A percentile compares a stretch with the other conserved stretches of the same genome.
phyloP scores from a whole-genome alignment of 2,797 vertebrate species.

The Garrulus glandarius region DNA sequence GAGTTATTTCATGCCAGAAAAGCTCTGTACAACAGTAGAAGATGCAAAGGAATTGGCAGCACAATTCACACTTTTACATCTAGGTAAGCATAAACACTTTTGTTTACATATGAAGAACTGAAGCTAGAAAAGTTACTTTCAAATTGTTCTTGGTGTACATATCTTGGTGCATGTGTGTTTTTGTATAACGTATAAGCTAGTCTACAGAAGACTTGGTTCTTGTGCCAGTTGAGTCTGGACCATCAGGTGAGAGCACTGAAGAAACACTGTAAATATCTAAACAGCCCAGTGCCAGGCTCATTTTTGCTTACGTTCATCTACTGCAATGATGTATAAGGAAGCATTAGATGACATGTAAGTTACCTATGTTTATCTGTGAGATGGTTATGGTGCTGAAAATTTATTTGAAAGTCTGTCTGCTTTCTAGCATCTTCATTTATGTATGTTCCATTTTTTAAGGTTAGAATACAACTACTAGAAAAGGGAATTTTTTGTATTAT shows the following conservation, averaged over 20 bases:
- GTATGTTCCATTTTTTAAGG: neutral
- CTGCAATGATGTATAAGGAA: neutral
- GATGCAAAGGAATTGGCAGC: conserved; percentile 92
- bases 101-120: neutral
- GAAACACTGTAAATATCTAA: neutral
- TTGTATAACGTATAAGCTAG: neutral
- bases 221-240: conserved; percentile 24
- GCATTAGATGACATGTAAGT: neutral
- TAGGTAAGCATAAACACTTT: conserved; percentile 76
- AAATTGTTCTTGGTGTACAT: neutral
- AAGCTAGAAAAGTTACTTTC: neutral
- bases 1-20: conserved; percentile 86
- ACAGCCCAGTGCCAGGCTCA: neutral
- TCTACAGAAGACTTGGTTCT: neutral
- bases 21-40: conserved; percentile 85
- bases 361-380: neutral
- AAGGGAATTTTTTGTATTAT: neutral
- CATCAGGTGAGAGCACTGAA: neutral
- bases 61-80: conserved; percentile 83
- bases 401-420: neutral
- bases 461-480: neutral
- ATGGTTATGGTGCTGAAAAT: neutral
- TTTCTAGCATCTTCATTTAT: neutral
- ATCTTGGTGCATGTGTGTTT: neutral
- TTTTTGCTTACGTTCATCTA: neutral